A percentile compares a stretch with the other conserved stretches of the same genome.
Evolutionary conservation across 2,113 vertebrate genomes (phyloP).

Genomic region (Rissa tridactyla): DNA sequence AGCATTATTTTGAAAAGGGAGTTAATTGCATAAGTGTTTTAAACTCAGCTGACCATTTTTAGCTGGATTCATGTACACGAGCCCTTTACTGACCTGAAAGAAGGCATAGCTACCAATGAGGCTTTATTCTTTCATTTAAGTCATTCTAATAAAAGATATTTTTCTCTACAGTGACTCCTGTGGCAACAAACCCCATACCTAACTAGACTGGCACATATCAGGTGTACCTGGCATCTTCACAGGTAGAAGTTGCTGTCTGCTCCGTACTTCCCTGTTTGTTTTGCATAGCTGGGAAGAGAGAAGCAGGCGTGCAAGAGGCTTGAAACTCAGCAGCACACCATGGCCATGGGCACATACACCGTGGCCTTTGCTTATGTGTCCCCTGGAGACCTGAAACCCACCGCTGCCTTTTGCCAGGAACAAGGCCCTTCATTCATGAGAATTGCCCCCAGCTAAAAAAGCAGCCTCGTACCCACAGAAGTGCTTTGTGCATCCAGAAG

Average conservation of each 20-base stretch:
- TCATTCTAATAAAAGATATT: neutral
- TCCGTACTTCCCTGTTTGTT: neutral
- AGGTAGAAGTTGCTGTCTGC: neutral
- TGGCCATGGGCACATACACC: neutral
- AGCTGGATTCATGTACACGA: neutral
- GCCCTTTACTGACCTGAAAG: neutral
- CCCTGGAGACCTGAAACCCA: neutral
- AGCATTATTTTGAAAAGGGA: neutral
- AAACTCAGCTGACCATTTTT: neutral
- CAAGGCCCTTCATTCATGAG: constrained; percentile 1
- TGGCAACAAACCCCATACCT: neutral
- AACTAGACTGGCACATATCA: neutral
- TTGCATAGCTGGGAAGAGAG: neutral
- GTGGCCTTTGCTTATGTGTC: neutral
- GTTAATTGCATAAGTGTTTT: neutral
- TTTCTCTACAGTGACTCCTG: neutral
- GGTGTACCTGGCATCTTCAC: neutral
- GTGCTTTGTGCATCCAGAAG: neutral
- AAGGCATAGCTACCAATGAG: neutral
- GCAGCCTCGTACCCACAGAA: neutral
- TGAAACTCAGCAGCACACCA: neutral
- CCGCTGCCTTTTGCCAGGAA: neutral
- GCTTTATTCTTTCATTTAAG: neutral
- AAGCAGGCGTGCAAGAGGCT: neutral
- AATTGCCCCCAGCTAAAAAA: neutral